These are phyloP conservation scores for Zosterops hypoxanthus DNA, from an alignment of 2,113 vertebrate species.

Conservation along the genomic window DNA sequence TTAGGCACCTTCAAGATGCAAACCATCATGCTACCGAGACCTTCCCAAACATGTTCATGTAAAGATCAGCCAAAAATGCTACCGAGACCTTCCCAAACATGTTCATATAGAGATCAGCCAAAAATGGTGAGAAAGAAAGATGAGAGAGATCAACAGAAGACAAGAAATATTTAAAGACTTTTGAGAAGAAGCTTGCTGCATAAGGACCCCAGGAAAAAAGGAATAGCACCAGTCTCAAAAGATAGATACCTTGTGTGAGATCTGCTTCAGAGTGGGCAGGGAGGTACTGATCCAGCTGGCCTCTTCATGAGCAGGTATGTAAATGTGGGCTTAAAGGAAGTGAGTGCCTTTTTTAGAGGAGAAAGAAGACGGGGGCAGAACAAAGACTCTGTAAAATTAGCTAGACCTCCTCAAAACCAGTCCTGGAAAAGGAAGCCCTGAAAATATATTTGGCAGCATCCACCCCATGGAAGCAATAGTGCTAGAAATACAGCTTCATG, in stretches of 20 bases:
- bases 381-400: neutral
- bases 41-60: neutral
- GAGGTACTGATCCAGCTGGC: neutral
- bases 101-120: neutral
- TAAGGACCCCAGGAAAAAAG: neutral
- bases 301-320: neutral
- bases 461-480: neutral
- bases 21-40: neutral
- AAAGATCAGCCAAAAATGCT: neutral
- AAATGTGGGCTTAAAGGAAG: neutral
- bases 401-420: neutral
- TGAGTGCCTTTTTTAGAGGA: fast-evolving
- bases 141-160: neutral
- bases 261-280: neutral
- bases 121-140: neutral
- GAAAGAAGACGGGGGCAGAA: neutral
- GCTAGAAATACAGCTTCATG: neutral
- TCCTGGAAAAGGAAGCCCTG: neutral
- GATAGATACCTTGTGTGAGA: neutral
- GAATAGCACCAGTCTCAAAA: neutral
- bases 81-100: neutral
- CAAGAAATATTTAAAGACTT: neutral
- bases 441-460: neutral
- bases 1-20: neutral
- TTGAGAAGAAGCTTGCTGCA: neutral